phyloP scores from a whole-genome alignment of 2,797 vertebrate genomes.

The Chrysocyon brachyurus region DNA sequence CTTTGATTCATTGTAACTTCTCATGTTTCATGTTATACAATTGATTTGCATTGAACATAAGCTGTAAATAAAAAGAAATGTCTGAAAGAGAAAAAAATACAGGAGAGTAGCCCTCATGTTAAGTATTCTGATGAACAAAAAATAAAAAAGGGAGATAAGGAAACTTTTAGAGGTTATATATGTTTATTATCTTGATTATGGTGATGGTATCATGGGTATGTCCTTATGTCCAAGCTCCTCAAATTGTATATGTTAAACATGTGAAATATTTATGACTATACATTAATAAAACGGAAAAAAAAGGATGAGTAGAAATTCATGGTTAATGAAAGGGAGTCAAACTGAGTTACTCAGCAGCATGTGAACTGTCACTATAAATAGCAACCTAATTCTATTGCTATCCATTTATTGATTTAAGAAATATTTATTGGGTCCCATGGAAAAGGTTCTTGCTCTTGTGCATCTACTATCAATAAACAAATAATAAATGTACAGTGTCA shows the following conservation, averaged over 20 bases:
- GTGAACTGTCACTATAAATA: neutral
- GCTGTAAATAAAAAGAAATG: neutral
- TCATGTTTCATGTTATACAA: neutral
- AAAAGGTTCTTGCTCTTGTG: neutral
- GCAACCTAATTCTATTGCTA: neutral
- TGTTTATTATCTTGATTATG: neutral
- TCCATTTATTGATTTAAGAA: neutral
- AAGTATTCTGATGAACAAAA: neutral
- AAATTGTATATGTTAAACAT: neutral
- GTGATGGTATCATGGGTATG: neutral
- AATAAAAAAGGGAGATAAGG: neutral
- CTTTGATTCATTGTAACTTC: neutral
- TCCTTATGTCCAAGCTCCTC: neutral
- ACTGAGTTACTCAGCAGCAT: neutral
- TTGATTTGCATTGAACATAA: neutral
- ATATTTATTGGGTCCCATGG: neutral
- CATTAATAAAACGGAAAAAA: neutral
- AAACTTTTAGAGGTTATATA: neutral
- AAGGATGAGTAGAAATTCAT: neutral
- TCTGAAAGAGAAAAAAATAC: neutral
- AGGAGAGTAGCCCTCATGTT: neutral
- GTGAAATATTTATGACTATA: neutral
- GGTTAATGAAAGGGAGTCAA: neutral
- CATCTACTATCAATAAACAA: conserved; percentile 5
- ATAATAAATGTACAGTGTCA: neutral